A percentile compares a stretch with the other conserved stretches of the same genome.
phyloP scores from a whole-genome alignment of 2,888 invertebrate genomes.

The Drosophila lacicola region DNA sequence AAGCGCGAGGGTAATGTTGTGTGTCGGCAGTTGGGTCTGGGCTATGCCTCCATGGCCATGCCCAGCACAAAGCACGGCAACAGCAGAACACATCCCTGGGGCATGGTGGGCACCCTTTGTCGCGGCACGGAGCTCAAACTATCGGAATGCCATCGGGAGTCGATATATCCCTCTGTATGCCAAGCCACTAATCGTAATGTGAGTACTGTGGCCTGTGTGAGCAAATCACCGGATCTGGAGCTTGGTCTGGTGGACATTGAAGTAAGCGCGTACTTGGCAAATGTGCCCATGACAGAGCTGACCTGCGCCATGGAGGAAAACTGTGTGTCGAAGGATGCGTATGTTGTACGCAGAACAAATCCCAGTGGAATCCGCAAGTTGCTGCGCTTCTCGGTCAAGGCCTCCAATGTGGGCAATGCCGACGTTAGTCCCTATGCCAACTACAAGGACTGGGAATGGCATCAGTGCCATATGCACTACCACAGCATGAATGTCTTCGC shows the following conservation, averaged over 20 bases:
- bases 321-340: slow-evolving; percentile 77
- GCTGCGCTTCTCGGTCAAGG: slow-evolving; percentile 78
- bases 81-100: slow-evolving; percentile 65
- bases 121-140: slow-evolving; percentile 72
- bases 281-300: slow-evolving; percentile 70
- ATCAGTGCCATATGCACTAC: slow-evolving; percentile 79
- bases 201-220: slow-evolving; percentile 74
- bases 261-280: slow-evolving; percentile 62
- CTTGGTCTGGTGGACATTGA: slow-evolving; percentile 75
- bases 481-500: slow-evolving; percentile 82
- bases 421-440: slow-evolving; percentile 82
- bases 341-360: slow-evolving; percentile 66
- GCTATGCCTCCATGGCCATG: slow-evolving; percentile 71
- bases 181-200: slow-evolving; percentile 67
- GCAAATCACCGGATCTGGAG: slow-evolving; percentile 67
- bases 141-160: slow-evolving; percentile 72
- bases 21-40: slow-evolving; percentile 75
- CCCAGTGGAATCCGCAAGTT: slow-evolving; percentile 70
- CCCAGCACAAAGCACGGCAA: slow-evolving; percentile 70
- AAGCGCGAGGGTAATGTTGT: slow-evolving; percentile 80
- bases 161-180: slow-evolving; percentile 64
- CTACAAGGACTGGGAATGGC: slow-evolving; percentile 81
- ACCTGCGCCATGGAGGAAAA: slow-evolving; percentile 82
- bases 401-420: slow-evolving; percentile 78
- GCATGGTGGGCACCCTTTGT: slow-evolving; percentile 76